These are phyloP conservation scores for Heliornis fulica DNA, from an alignment of 2,113 vertebrate species.

Conservation along the genomic window DNA sequence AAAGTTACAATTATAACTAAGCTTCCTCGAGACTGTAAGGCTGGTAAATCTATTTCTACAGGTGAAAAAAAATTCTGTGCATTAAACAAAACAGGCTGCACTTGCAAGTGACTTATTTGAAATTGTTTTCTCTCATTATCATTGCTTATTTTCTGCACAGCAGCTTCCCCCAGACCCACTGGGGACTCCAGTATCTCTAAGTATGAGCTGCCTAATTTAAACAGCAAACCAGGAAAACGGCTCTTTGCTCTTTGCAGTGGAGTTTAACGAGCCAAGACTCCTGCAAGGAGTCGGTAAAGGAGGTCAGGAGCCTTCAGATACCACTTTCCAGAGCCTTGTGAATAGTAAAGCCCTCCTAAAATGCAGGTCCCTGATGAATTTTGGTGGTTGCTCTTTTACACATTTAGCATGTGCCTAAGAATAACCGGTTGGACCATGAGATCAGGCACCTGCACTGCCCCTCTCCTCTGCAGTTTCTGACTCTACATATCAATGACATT, in stretches of 20 bases:
- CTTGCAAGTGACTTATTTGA: neutral
- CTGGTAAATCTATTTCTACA: neutral
- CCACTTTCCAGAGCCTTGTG: neutral
- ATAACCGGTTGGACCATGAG: neutral
- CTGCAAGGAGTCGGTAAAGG: neutral
- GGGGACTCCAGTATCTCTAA: neutral
- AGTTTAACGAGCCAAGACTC: slow-evolving; percentile 43
- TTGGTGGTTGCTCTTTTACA: neutral
- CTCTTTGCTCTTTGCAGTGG: slow-evolving; percentile 1
- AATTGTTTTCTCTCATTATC: neutral
- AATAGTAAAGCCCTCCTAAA: slow-evolving; percentile 20
- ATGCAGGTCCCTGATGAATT: neutral
- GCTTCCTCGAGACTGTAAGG: neutral
- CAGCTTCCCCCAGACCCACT: neutral
- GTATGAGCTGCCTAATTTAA: neutral
- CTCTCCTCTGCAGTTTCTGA: neutral
- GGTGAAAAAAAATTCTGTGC: neutral
- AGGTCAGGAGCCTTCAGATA: slow-evolving; percentile 12
- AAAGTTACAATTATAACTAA: neutral
- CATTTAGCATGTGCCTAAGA: neutral
- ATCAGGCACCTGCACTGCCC: neutral
- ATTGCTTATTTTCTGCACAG: neutral
- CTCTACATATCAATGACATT: neutral
- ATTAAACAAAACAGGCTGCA: neutral
- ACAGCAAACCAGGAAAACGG: neutral